A percentile compares a stretch with the other conserved stretches of the same genome.
Evolutionary conservation across 2,113 vertebrate genomes (phyloP).

Genomic region (Scatophagus argus): DNA sequence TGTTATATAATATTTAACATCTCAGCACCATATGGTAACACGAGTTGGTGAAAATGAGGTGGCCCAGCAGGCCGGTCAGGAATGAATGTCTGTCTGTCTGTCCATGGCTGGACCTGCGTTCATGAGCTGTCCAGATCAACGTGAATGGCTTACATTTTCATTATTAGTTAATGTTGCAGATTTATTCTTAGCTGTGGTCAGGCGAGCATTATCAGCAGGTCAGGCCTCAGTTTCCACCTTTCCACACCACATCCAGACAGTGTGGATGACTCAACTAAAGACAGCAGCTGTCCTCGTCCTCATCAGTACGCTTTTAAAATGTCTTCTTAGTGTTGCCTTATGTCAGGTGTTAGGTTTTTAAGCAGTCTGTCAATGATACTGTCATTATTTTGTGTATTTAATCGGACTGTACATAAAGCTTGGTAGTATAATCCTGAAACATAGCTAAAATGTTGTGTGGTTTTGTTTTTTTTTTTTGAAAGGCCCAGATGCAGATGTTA

Average conservation of each 20-base stretch:
- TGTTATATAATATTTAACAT: neutral
- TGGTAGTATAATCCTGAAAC: neutral
- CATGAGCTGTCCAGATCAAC: neutral
- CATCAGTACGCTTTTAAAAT: neutral
- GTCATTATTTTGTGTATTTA: neutral
- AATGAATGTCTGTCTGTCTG: neutral
- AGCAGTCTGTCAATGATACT: neutral
- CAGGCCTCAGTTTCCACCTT: constrained; percentile 49
- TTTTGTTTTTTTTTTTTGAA: too few species aligned
- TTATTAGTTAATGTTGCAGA: neutral
- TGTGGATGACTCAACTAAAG: constrained; percentile 72
- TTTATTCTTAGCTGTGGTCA: neutral
- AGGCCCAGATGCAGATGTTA: constrained; percentile 4
- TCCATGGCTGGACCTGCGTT: neutral
- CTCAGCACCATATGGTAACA: constrained; percentile 21
- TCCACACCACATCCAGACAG: constrained; percentile 9
- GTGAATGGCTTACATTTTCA: neutral
- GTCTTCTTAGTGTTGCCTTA: neutral
- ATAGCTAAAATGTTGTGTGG: neutral
- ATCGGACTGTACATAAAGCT: neutral
- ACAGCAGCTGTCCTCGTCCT: constrained; percentile 28
- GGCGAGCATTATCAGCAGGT: neutral
- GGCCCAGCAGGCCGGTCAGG: neutral
- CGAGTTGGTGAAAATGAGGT: constrained; percentile 18
- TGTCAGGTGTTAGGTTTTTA: too few species aligned